Evolutionary conservation across 2,888 invertebrate species (phyloP).

Genomic region (Drosophila parthenogenetica): DNA sequence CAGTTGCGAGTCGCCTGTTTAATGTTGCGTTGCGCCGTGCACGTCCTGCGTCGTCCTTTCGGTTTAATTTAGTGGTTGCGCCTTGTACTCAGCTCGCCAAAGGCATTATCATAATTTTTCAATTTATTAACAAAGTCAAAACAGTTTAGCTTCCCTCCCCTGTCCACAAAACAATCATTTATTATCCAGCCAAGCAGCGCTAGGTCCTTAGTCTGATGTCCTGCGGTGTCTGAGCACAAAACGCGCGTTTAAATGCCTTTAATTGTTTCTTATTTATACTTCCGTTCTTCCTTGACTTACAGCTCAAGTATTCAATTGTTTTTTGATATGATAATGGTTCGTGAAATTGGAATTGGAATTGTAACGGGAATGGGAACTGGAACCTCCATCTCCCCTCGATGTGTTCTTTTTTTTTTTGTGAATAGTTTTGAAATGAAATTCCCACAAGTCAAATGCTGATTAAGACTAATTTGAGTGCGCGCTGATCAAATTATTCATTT

Average conservation of each 20-base stretch:
- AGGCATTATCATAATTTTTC: conserved; percentile 80
- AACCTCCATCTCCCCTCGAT: neutral
- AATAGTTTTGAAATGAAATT: conserved; percentile 20
- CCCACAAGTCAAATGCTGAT: conserved; percentile 59
- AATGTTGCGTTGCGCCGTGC: conserved; percentile 80
- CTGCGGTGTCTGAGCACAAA: conserved; percentile 58
- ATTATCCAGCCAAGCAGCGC: conserved; percentile 61
- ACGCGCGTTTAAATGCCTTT: conserved; percentile 75
- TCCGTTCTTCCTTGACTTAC: conserved; percentile 46
- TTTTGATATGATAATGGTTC: conserved; percentile 50
- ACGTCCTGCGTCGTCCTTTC: conserved; percentile 64
- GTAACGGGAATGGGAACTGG: neutral
- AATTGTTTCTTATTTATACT: conserved; percentile 77
- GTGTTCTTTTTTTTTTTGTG: conserved; percentile 2
- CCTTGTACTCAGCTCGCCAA: conserved; percentile 13
- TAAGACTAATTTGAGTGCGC: conserved; percentile 64
- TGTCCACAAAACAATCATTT: conserved; percentile 62
- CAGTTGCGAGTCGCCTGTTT: conserved; percentile 73
- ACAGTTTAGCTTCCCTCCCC: conserved; percentile 68
- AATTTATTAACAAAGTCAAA: conserved; percentile 81
- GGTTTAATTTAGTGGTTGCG: conserved; percentile 73
- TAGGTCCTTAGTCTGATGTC: conserved; percentile 34
- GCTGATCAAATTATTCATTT: conserved; percentile 71
- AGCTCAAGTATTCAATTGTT: conserved; percentile 38
- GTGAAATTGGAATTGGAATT: conserved; percentile 48